Evolutionary conservation across 2,797 vertebrate species (phyloP).

Genomic region (Lycodopsis pacificus): DNA sequence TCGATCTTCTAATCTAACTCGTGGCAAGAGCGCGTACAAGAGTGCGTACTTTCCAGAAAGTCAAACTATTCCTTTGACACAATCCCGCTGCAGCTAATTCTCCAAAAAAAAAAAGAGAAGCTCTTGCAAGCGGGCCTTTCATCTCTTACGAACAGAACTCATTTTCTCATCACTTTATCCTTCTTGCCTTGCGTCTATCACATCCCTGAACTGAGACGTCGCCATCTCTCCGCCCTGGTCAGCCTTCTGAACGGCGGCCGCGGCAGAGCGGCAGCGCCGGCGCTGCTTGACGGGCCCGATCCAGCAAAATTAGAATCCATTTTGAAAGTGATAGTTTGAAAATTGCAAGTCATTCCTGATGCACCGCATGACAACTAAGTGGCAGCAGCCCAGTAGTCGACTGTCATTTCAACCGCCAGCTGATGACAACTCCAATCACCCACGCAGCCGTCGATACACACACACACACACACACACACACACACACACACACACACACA

Average conservation of each 20-base stretch:
- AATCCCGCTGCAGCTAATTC: background rate
- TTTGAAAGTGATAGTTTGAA: slow-evolving; percentile 85
- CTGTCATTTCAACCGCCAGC: slow-evolving; percentile 79
- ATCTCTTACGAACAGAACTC: slow-evolving; percentile 18
- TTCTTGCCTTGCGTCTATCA: slow-evolving; percentile 23
- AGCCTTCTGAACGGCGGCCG: slow-evolving; percentile 55
- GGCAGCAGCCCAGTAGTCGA: slow-evolving; percentile 77
- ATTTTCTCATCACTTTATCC: slow-evolving; percentile 30
- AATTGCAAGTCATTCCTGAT: slow-evolving; percentile 85
- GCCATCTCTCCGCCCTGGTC: slow-evolving; percentile 52
- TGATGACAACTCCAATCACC: slow-evolving; percentile 80
- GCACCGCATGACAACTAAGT: slow-evolving; percentile 77
- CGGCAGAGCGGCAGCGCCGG: slow-evolving; percentile 56
- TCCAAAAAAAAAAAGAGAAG: background rate
- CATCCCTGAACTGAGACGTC: slow-evolving; percentile 37
- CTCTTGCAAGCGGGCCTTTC: background rate
- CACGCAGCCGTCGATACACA: slow-evolving; percentile 53
- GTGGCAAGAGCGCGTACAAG: background rate
- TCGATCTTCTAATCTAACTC: background rate
- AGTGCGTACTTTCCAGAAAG: background rate
- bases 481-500: slow-evolving; percentile 27
- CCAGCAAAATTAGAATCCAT: slow-evolving; percentile 80
- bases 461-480: slow-evolving; percentile 25
- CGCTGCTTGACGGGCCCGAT: slow-evolving; percentile 75
- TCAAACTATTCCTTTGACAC: background rate